Percentiles rank a stretch among this genome's conserved stretches.
Conservation (phyloP, 2,113 vertebrate genomes). For the Python bivittatus region DNA sequence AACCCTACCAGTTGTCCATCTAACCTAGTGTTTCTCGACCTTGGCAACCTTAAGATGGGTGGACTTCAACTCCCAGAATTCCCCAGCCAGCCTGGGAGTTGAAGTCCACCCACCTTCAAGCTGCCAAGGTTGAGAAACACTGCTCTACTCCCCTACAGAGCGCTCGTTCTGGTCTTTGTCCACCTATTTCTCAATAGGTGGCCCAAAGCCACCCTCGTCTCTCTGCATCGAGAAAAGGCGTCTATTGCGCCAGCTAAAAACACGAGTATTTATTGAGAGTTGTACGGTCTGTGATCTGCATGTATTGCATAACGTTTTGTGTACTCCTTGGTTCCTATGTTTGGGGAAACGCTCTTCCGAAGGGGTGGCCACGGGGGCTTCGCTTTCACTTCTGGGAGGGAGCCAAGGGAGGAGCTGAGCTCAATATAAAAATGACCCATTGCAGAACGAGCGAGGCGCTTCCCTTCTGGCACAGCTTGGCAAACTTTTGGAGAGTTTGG, state of each 20-base stretch:
- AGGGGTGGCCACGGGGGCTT: rapidly evolving
- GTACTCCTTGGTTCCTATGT: neutral
- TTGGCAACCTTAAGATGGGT: too few species aligned
- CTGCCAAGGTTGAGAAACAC: too few species aligned
- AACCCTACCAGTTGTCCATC: neutral
- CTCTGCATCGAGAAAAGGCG: neutral
- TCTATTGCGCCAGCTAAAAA: neutral
- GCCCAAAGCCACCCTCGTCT: too few species aligned
- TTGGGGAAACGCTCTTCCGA: neutral
- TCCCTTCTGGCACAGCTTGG: neutral
- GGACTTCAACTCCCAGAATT: too few species aligned
- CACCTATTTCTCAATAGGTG: too few species aligned
- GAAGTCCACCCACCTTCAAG: too few species aligned
- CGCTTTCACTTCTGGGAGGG: neutral
- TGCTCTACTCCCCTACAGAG: too few species aligned
- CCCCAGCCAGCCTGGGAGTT: too few species aligned
- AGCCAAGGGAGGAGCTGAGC: neutral
- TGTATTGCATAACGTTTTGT: neutral
- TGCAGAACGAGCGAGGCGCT: neutral
- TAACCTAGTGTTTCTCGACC: too few species aligned
- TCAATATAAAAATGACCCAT: rapidly evolving
- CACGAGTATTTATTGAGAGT: rapidly evolving
- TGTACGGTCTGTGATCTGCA: too few species aligned
- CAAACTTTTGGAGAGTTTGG: neutral
- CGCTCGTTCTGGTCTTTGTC: too few species aligned